Conservation (phyloP, 2,888 invertebrate species). For the Mesorhabditis belari region DNA sequence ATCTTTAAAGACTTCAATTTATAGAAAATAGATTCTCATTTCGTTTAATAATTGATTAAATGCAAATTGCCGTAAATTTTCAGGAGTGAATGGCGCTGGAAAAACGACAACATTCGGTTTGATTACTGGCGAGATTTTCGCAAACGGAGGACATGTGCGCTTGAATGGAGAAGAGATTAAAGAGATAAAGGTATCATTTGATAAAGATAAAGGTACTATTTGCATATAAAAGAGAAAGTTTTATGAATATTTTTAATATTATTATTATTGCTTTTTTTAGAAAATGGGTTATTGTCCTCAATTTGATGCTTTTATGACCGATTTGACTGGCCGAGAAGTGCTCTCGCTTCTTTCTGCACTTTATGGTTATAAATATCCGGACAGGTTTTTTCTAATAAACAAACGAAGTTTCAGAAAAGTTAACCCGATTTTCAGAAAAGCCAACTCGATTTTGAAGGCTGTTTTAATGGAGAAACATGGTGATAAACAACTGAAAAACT, state of each 20-base stretch:
- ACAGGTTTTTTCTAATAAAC: not conserved
- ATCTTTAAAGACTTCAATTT: too few relatives aligned
- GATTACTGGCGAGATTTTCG: conserved; percentile 38
- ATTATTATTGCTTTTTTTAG: conserved; percentile 8
- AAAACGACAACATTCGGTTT: conserved; percentile 51
- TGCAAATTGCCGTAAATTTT: not conserved
- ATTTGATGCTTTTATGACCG: conserved; percentile 46
- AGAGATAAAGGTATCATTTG: conserved; percentile 11
- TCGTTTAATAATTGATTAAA: too few relatives aligned
- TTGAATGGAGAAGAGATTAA: conserved; percentile 18
- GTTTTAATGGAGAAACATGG: not conserved
- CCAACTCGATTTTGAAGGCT: not conserved
- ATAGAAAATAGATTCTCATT: too few relatives aligned
- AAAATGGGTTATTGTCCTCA: conserved; percentile 49
- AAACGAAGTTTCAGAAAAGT: not conserved
- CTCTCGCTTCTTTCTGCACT: conserved; percentile 9
- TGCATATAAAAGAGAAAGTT: not conserved
- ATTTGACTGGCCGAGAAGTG: conserved; percentile 43
- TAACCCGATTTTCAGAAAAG: not conserved
- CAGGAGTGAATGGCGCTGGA: conserved; percentile 46
- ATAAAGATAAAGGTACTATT: not conserved
- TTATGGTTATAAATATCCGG: not conserved
- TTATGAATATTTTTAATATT: not conserved
- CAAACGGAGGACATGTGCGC: conserved; percentile 16
- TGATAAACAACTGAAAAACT: not conserved